These are phyloP conservation scores for Druceiella hillmani DNA, from an alignment of 2,888 invertebrate species.

Conservation along the genomic window DNA sequence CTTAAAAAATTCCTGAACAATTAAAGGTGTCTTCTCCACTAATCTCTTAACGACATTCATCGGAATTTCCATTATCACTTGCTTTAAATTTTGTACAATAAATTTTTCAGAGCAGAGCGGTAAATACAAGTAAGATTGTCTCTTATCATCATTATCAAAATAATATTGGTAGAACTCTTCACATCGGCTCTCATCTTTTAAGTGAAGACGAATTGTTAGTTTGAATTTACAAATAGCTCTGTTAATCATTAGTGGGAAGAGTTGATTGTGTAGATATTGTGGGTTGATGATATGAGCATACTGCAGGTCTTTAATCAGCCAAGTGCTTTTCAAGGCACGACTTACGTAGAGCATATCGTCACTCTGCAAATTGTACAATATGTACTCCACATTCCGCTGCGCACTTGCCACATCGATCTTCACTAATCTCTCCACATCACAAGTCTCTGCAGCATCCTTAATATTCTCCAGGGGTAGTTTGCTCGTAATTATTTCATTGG, in stretches of 20 bases:
- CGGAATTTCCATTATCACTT: too few species aligned
- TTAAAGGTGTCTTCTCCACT: too few species aligned
- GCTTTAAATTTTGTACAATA: too few species aligned
- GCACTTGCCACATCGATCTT: constrained; percentile 35
- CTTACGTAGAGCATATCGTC: constrained; percentile 36
- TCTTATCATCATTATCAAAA: constrained; percentile 24
- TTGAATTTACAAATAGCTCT: constrained; percentile 34
- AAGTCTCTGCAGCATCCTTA: constrained; percentile 17
- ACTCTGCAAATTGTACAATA: constrained; percentile 32
- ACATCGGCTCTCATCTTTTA: constrained; percentile 33
- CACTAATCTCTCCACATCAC: constrained; percentile 32
- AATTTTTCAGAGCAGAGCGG: too few species aligned
- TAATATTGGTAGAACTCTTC: constrained; percentile 35
- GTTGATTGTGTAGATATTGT: constrained; percentile 30
- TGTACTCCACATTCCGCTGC: constrained; percentile 31
- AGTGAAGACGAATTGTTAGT: constrained; percentile 32
- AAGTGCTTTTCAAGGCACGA: constrained; percentile 34
- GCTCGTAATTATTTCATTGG: constrained; percentile 24
- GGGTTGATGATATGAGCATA: constrained; percentile 37
- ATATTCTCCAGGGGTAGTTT: constrained; percentile 6
- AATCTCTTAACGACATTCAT: too few species aligned
- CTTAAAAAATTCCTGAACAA: too few species aligned
- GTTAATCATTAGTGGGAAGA: constrained; percentile 34
- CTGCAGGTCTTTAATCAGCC: constrained; percentile 35
- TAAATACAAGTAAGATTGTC: too few species aligned